Evolutionary conservation across 2,888 invertebrate species (phyloP).

Genomic region (Drosophila longiperda): DNA sequence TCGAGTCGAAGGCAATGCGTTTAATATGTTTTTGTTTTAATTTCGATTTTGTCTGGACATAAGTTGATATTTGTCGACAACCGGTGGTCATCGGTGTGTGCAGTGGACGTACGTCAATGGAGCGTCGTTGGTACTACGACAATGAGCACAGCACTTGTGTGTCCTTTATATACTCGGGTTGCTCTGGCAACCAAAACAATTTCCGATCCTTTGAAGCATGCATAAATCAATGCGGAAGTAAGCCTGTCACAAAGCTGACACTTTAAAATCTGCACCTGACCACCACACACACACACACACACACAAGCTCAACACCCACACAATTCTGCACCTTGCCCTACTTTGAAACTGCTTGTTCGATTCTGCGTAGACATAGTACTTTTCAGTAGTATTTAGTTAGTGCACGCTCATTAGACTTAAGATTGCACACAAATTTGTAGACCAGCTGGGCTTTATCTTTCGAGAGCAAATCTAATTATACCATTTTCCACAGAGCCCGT

Average conservation of each 20-base stretch:
- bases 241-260: conserved; percentile 59
- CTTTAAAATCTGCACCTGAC: conserved; percentile 24
- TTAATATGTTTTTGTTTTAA: conserved; percentile 38
- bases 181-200: conserved; percentile 94
- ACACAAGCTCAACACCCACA: conserved; percentile 26
- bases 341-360: conserved; percentile 49
- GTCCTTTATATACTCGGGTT: conserved; percentile 93
- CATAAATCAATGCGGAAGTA: conserved; percentile 87
- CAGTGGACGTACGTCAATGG: conserved; percentile 75
- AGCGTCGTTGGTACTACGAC: conserved; percentile 91
- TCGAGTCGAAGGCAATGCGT: conserved; percentile 9
- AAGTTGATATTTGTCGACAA: conserved; percentile 88
- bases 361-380: conserved; percentile 47
- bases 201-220: conserved; percentile 91
- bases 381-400: conserved; percentile 42
- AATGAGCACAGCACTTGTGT: conserved; percentile 89
- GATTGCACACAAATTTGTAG: conserved; percentile 55
- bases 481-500: conserved; percentile 46
- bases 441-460: not conserved
- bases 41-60: conserved; percentile 61
- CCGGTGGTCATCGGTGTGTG: conserved; percentile 89
- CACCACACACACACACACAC: conserved; percentile 25
- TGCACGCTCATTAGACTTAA: conserved; percentile 70
- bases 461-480: not conserved
- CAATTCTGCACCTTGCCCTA: conserved; percentile 45